These are phyloP conservation scores for Onychomys leucogaster DNA, from an alignment of 2,797 vertebrate genomes.

Conservation along the genomic window DNA sequence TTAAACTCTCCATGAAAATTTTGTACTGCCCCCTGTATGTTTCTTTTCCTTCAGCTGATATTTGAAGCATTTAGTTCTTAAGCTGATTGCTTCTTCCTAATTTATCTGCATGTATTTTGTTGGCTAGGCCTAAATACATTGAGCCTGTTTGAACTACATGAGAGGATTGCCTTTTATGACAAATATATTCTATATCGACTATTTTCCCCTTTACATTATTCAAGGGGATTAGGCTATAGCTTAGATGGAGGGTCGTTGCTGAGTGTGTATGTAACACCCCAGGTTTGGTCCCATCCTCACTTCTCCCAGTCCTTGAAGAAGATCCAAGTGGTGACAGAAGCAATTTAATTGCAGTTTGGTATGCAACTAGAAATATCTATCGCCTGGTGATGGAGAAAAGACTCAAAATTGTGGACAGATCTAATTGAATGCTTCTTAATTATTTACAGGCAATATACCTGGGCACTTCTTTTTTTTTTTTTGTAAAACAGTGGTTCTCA, in stretches of 20 bases:
- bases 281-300: rapidly evolving
- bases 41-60: background rate
- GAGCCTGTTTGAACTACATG: background rate
- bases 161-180: background rate
- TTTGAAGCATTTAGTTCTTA: background rate
- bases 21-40: background rate
- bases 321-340: background rate
- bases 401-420: background rate
- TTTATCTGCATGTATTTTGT: background rate
- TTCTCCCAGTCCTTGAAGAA: background rate
- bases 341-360: background rate
- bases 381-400: background rate
- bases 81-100: background rate
- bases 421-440: background rate
- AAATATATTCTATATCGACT: background rate
- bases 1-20: background rate
- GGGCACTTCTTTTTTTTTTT: background rate
- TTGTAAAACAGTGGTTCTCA: background rate
- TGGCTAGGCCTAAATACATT: background rate
- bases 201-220: constrained; percentile 1
- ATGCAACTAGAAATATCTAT: background rate
- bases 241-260: background rate
- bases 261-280: background rate
- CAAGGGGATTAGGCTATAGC: background rate
- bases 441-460: background rate